Percentiles rank a stretch among this genome's conserved stretches.
Evolutionary conservation across 2,113 vertebrate species (phyloP).

Genomic region (Epinephelus fuscoguttatus): DNA sequence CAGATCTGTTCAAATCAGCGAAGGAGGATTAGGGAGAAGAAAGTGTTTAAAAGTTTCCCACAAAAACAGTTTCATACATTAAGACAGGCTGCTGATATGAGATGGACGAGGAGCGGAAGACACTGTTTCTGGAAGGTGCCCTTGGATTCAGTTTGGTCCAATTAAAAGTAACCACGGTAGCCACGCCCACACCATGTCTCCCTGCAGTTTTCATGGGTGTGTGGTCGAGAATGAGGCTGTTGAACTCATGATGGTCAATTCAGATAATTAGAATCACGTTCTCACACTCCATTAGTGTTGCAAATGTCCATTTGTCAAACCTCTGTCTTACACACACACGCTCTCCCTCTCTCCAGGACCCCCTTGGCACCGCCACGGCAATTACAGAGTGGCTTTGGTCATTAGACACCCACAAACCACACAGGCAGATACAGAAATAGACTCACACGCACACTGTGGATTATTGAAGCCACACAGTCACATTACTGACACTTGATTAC

Average conservation of each 20-base stretch:
- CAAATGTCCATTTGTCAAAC: slow-evolving; percentile 67
- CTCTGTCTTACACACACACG: slow-evolving; percentile 40
- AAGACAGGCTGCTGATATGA: slow-evolving; percentile 34
- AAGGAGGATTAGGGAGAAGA: slow-evolving; percentile 69
- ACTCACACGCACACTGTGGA: background rate
- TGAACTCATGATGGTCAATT: slow-evolving; percentile 36
- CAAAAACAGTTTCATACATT: slow-evolving; percentile 51
- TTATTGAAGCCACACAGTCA: background rate
- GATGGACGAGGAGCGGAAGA: background rate
- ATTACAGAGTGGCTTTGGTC: slow-evolving; percentile 64
- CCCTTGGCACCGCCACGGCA: slow-evolving; percentile 40
- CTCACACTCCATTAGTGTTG: slow-evolving; percentile 63
- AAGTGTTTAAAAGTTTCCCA: slow-evolving; percentile 71
- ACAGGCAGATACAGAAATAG: slow-evolving; percentile 30
- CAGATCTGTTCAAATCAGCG: slow-evolving; percentile 68
- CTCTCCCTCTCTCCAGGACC: slow-evolving; percentile 16
- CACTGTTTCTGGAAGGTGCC: slow-evolving; percentile 45
- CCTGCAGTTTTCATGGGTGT: slow-evolving; percentile 20
- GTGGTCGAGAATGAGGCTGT: slow-evolving; percentile 47
- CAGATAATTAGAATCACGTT: slow-evolving; percentile 54
- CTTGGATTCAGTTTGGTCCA: slow-evolving; percentile 40
- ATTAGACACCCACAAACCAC: slow-evolving; percentile 54
- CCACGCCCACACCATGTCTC: slow-evolving; percentile 2
- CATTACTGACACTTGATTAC: background rate
- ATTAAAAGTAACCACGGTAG: slow-evolving; percentile 30